Evolutionary conservation across 2,113 vertebrate genomes (phyloP), one percentile per base, ranked within the genome.

Genomic region (Riparia riparia): DNA sequence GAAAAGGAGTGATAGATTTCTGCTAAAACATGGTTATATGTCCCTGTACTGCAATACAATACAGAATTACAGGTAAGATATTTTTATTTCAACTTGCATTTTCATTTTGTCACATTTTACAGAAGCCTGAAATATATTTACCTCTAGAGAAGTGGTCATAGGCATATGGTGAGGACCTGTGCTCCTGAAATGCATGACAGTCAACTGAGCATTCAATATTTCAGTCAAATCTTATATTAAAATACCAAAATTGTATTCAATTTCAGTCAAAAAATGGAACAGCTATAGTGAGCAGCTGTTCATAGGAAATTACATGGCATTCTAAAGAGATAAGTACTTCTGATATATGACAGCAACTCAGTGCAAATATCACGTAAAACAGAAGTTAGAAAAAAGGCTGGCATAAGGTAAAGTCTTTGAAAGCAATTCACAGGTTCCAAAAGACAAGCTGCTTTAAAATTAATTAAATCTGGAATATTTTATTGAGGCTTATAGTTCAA

Each of bases 191-290:
- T 57, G 53, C n/a, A 53, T 81, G 64, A 93, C 12, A 31, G 34
- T 89, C 92, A 95, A 88, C n/a, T 26, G 72, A 96, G 78, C 94
- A 92, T 91, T 78, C 26, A 53, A 17, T 58, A 74, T 77, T 90
- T 83, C n/a, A 54, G 64, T 60, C n/a, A 92, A 71, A 86, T 32
- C 29, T 58, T 51, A 12, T 20, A 82, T n/a, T 82, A 78, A 93
- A 93, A 81, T 71, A 82, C 61, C 86, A 69, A 96, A 96, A 96
- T 95, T 82, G 82, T 80, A 92, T 92, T 93, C 61, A 24, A 51
- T 82, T 94, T 96, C 89, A 96, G 95, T 88, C 94, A 95, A 96
- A 96, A 98, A 96, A 29, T 14, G 95, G 92, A 88, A 93, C 69
- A 85, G 82, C 81, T 92, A 95, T 95, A 97, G 82, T 53, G 96